phyloP scores from a whole-genome alignment of 2,113 vertebrate species.

The Dicerorhinus sumatrensis region DNA sequence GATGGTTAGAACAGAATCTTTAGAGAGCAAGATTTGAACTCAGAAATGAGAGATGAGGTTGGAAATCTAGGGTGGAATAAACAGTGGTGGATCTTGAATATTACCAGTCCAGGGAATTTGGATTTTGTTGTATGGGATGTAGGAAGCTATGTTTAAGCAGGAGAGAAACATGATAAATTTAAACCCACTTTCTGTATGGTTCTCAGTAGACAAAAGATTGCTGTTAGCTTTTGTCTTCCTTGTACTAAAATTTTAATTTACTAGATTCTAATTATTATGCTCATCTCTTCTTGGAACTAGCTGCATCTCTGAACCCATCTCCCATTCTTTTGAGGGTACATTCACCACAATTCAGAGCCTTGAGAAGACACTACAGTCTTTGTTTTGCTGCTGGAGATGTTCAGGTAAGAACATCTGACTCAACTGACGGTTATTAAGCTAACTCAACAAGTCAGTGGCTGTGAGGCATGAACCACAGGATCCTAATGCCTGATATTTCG shows the following conservation, averaged over 20 bases:
- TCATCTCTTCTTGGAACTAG: not conserved
- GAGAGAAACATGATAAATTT: not conserved
- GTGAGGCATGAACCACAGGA: not conserved
- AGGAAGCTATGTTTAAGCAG: constrained; percentile 33
- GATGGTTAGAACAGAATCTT: not conserved
- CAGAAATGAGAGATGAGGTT: not conserved
- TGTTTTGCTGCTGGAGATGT: not conserved
- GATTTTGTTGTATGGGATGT: not conserved
- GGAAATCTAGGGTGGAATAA: not conserved
- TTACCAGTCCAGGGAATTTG: not conserved
- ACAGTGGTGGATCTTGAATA: not conserved
- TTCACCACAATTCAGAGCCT: not conserved
- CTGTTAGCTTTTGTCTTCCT: constrained; percentile 1
- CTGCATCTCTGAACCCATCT: not conserved
- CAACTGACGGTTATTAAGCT: not conserved
- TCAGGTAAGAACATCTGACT: not conserved
- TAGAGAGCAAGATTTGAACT: not conserved
- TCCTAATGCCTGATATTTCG: not conserved
- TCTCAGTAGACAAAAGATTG: not conserved
- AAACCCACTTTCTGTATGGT: not conserved
- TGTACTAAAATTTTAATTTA: constrained; percentile 29
- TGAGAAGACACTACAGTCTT: not conserved
- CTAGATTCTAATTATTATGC: not conserved
- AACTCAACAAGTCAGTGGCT: not conserved
- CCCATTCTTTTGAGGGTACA: not conserved